phyloP scores from a whole-genome alignment of 2,888 invertebrate genomes.

The Drosophila niveifrons region DNA sequence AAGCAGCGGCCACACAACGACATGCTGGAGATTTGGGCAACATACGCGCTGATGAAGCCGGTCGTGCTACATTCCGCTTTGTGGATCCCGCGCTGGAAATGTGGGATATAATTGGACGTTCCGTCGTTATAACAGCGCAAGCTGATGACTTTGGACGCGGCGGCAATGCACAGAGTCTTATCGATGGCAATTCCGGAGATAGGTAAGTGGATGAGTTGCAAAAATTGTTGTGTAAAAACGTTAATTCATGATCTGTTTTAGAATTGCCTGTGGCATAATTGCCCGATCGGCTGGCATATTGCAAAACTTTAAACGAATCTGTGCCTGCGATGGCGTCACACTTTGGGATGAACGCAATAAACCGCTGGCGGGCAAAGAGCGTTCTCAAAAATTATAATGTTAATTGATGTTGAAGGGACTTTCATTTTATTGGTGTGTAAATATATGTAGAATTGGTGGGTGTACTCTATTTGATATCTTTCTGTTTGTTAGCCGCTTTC shows the following conservation, averaged over 20 bases:
- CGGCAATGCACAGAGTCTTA: slow-evolving; percentile 85
- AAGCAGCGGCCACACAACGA: slow-evolving; percentile 85
- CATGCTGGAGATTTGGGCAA: slow-evolving; percentile 90
- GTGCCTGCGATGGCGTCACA: slow-evolving; percentile 95
- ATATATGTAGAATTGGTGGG: slow-evolving; percentile 21
- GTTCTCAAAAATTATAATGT: slow-evolving; percentile 73
- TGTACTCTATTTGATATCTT: slow-evolving; percentile 26
- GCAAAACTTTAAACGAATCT: slow-evolving; percentile 94
- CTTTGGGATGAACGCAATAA: slow-evolving; percentile 94
- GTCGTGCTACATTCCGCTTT: slow-evolving; percentile 89
- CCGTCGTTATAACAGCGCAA: slow-evolving; percentile 90
- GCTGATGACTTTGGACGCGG: slow-evolving; percentile 88
- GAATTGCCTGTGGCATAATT: slow-evolving; percentile 94
- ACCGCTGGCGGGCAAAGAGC: slow-evolving; percentile 85
- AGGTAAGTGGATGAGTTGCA: slow-evolving; percentile 85
- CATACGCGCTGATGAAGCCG: slow-evolving; percentile 87
- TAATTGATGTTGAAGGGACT: neutral
- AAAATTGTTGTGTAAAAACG: neutral
- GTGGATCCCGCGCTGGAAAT: slow-evolving; percentile 88
- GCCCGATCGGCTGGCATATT: slow-evolving; percentile 95
- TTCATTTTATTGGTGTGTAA: slow-evolving; percentile 32
- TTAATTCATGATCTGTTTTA: slow-evolving; percentile 73
- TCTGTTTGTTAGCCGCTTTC: slow-evolving; percentile 44
- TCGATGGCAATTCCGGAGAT: slow-evolving; percentile 88
- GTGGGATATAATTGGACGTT: slow-evolving; percentile 91